Evolutionary conservation across 2,888 invertebrate species (phyloP).

Genomic region (Pterostichus niger): DNA sequence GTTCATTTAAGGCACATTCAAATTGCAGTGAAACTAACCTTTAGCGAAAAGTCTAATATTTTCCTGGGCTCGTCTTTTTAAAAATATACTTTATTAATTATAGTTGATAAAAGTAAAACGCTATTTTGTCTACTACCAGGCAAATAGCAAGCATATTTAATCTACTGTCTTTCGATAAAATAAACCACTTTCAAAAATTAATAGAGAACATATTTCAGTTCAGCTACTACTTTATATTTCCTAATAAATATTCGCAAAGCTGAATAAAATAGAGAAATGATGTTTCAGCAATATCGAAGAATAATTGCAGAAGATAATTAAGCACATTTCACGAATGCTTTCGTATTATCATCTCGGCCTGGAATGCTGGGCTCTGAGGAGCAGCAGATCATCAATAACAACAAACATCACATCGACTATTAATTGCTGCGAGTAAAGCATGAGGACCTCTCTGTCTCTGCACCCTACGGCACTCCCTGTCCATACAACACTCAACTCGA

Average conservation of each 20-base stretch:
- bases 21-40: too few relatives aligned
- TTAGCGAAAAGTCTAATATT: too few relatives aligned
- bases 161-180: too few relatives aligned
- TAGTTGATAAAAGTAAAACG: too few relatives aligned
- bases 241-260: background rate
- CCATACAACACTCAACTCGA: background rate
- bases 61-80: too few relatives aligned
- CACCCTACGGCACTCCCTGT: background rate
- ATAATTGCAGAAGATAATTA: slow-evolving; percentile 49
- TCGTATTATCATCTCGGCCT: slow-evolving; percentile 23
- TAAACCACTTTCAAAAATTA: too few relatives aligned
- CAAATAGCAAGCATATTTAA: too few relatives aligned
- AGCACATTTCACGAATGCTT: slow-evolving; percentile 51
- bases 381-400: slow-evolving; percentile 51
- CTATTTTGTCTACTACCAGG: too few relatives aligned
- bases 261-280: background rate
- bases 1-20: too few relatives aligned
- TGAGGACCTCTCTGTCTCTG: too few relatives aligned
- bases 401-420: slow-evolving; percentile 43
- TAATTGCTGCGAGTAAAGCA: slow-evolving; percentile 40
- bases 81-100: too few relatives aligned
- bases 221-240: background rate
- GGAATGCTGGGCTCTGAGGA: slow-evolving; percentile 36
- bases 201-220: too few relatives aligned
- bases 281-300: slow-evolving; percentile 21